These are phyloP conservation scores for Menidia beryllina DNA, from an alignment of 2,113 vertebrate genomes.

Conservation along the genomic window DNA sequence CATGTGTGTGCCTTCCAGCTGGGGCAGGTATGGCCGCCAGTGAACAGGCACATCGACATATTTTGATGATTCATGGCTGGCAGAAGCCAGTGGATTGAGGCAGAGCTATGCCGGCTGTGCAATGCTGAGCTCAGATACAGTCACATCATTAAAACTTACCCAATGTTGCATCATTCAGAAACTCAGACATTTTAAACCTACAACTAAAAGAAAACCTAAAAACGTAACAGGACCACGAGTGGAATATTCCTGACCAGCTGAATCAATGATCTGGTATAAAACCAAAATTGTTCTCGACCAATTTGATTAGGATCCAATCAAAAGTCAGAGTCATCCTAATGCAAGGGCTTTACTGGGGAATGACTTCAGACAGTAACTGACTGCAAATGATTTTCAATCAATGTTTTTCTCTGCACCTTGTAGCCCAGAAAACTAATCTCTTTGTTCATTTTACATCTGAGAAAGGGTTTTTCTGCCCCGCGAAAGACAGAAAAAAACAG, in stretches of 20 bases:
- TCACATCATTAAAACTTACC: slow-evolving; percentile 12
- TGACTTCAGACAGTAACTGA: background rate
- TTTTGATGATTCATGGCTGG: slow-evolving; percentile 10
- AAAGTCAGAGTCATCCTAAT: background rate
- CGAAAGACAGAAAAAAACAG: too few species aligned
- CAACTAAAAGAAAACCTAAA: background rate
- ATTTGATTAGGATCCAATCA: background rate
- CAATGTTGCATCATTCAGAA: background rate
- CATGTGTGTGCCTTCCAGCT: background rate
- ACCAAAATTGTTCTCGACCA: background rate
- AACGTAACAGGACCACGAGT: background rate
- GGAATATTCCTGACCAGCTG: background rate
- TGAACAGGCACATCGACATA: background rate
- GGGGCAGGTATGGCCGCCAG: background rate
- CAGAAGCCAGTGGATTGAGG: slow-evolving; percentile 7
- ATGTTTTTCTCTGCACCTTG: background rate
- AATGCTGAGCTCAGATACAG: slow-evolving; percentile 1
- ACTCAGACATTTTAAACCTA: background rate
- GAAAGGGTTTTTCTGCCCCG: too few species aligned
- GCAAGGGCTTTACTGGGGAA: background rate
- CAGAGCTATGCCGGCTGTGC: background rate
- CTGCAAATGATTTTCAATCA: slow-evolving; percentile 2
- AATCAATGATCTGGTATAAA: slow-evolving; percentile 9
- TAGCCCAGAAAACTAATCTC: background rate
- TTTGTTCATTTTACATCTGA: too few species aligned